Evolutionary conservation across 1,140 invertebrate genomes (phyloP).

Genomic region (Drosophila micromelanica): DNA sequence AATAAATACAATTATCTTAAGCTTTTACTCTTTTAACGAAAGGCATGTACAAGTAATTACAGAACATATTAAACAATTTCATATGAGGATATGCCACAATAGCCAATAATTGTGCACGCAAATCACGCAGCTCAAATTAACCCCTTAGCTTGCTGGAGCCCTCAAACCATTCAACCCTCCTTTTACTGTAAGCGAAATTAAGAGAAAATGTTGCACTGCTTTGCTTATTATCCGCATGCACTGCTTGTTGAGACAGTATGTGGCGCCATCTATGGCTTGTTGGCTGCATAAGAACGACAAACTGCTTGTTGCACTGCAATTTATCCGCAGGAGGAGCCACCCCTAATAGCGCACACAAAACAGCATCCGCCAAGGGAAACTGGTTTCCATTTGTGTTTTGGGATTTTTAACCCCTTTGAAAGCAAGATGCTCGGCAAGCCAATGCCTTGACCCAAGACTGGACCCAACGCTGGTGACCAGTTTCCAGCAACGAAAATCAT

Average conservation of each 20-base stretch:
- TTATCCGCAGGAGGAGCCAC: conserved; percentile 40
- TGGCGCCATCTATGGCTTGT: conserved; percentile 29
- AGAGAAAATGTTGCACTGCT: conserved; percentile 38
- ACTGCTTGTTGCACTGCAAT: conserved; percentile 19
- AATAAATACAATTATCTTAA: background rate
- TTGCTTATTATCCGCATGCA: conserved; percentile 28
- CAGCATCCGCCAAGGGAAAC: conserved; percentile 24
- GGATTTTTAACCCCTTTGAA: conserved; percentile 38
- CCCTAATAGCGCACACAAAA: conserved; percentile 18
- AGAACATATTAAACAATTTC: conserved; percentile 1
- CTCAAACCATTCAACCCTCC: background rate
- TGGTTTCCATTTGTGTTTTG: conserved; percentile 10
- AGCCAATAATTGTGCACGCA: conserved; percentile 8
- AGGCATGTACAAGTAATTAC: background rate
- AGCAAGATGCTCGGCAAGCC: conserved; percentile 15
- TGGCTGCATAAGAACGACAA: background rate
- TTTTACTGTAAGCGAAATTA: conserved; percentile 11
- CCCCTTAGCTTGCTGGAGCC: background rate
- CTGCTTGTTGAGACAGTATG: conserved; percentile 5
- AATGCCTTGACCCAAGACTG: conserved; percentile 54
- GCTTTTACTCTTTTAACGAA: background rate
- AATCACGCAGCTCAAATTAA: conserved; percentile 19
- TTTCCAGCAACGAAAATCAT: conserved; percentile 54
- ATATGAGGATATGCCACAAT: background rate
- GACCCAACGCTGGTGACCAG: conserved; percentile 40